Base-by-base conservation (phyloP, 1,140 invertebrate species). In the Pseudomyrmex gracilis region DNA sequence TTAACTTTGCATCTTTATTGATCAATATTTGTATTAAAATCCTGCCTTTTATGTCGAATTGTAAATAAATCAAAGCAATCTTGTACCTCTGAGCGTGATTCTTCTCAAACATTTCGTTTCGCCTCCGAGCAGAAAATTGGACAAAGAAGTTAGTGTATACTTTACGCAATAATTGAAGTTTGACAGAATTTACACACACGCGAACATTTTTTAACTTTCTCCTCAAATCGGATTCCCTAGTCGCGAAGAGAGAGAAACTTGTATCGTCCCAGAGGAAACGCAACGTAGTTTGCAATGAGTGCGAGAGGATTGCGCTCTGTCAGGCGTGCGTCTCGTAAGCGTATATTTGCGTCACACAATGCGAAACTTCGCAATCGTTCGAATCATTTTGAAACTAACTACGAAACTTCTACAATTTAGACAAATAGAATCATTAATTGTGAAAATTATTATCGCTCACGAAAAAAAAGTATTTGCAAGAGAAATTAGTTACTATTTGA, bases 41-140 rank as follows among this genome's bases (percentile, higher is more conserved):
- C 10, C 13, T 9, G 24, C 10, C 5, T 34, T 5, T 47, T 45
- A 57, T 4, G 2, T 57, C 34, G 47, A 17, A 17, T 2, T 70
- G 66, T 58, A 70, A 80, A 80, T 80, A 80, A 70, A 58, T 49
- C 15, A 3, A 24, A 12, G 53, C 13, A 10, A 34, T 22, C 49
- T 24, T 73, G 45, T 24, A 51, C 47, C 5, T 34, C 34, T 34
- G 34, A 49, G 15, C 55, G 53, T 63, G 63, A 57, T 83, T 64
- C 34, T 34, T 34, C 53, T 20, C 4, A 12, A 20, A 2, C 20
- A n/a, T 64, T 57, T 64, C 24, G 22, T 17, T 77, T 67, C n/a
- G 17, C 12, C 34, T 49, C 13, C 47, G n/a, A 49, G 8, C 15
- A 22, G n/a, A 17, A 58, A 17, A 34, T 34, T 5, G 34, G 7